phyloP scores from a whole-genome alignment of 2,113 vertebrate genomes.

The Oreochromis niloticus region DNA sequence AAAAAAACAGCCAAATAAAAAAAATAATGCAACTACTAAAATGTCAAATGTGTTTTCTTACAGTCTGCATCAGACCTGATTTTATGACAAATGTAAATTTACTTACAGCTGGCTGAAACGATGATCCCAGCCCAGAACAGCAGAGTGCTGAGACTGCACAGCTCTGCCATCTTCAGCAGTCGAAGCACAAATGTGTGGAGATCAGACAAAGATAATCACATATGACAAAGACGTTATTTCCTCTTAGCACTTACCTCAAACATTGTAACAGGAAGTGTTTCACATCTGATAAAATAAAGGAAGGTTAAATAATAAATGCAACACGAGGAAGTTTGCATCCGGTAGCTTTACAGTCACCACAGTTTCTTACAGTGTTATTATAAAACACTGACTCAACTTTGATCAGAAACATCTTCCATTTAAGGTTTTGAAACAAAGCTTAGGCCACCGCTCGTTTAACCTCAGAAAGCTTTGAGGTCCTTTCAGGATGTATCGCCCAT shows the following conservation, averaged over 20 bases:
- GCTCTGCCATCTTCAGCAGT: constrained; percentile 71
- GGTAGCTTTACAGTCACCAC: too few relatives aligned
- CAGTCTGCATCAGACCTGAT: background rate
- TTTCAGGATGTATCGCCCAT: too few relatives aligned
- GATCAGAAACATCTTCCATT: too few relatives aligned
- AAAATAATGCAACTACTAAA: background rate
- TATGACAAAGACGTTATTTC: accelerated
- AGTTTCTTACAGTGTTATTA: too few relatives aligned
- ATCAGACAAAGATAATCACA: background rate
- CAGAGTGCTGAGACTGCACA: constrained; percentile 69
- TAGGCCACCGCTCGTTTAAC: too few relatives aligned
- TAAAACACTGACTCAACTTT: too few relatives aligned
- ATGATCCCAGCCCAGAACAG: constrained; percentile 65
- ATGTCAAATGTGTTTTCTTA: background rate
- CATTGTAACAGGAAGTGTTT: background rate
- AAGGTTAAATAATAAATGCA: too few relatives aligned
- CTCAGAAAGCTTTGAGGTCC: too few relatives aligned
- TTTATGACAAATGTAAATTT: background rate
- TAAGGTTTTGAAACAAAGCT: too few relatives aligned
- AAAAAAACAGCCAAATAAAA: background rate
- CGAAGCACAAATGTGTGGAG: background rate
- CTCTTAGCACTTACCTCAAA: background rate
- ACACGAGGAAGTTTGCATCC: too few relatives aligned
- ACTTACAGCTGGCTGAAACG: constrained; percentile 46
- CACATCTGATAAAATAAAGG: too few relatives aligned